Evolutionary conservation across 2,113 vertebrate species (phyloP).

Genomic region (Limnothrissa miodon): DNA sequence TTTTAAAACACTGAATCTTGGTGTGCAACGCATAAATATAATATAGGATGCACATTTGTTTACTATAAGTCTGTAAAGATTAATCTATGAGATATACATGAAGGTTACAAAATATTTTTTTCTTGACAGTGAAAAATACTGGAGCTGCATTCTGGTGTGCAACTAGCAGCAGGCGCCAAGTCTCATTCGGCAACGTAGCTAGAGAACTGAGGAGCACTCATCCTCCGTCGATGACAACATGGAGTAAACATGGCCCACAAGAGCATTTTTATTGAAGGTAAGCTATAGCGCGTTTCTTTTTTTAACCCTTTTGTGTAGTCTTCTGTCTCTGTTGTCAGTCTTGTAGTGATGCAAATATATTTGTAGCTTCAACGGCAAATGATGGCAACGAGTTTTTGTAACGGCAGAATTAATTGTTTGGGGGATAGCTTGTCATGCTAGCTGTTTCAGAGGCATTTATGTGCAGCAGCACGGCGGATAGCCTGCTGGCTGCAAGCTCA

Average conservation of each 20-base stretch:
- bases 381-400: background rate
- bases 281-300: background rate
- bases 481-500: conserved; percentile 27
- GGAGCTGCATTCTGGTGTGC: background rate
- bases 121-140: conserved; percentile 14
- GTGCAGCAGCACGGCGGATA: conserved; percentile 9
- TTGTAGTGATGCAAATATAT: background rate
- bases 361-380: background rate
- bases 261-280: conserved; percentile 73
- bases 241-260: conserved; percentile 75
- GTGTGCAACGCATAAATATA: background rate
- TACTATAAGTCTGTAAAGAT: background rate
- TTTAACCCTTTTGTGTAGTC: background rate
- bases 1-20: conserved; percentile 7
- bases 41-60: background rate
- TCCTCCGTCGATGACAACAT: conserved; percentile 49
- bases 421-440: conserved; percentile 1
- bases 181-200: conserved; percentile 18
- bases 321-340: background rate
- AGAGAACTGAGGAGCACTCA: conserved; percentile 14
- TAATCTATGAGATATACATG: background rate
- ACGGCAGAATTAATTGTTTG: conserved; percentile 24
- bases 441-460: conserved; percentile 8
- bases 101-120: background rate
- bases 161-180: conserved; percentile 14